Evolutionary conservation across 2,113 vertebrate genomes (phyloP), one percentile per base, ranked within the genome.

Genomic region (Macroglossus sobrinus): DNA sequence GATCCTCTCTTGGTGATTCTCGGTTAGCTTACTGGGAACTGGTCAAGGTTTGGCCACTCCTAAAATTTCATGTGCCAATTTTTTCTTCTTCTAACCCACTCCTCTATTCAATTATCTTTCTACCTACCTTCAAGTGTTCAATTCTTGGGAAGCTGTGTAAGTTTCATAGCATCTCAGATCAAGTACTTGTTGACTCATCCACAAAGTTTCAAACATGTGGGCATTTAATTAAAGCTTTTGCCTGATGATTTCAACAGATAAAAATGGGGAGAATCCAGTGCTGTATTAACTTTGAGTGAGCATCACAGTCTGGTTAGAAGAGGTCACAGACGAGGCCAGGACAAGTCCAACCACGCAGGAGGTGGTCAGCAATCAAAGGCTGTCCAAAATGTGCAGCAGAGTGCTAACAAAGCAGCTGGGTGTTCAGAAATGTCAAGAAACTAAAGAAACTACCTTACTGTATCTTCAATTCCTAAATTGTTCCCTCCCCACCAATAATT

Each of bases 211-310:
- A 81, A 96, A 97, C 82, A 97, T 86, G 89, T 95, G 95, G 90
- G 61, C 75, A 97, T 95, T 92, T 84, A 95, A 94, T 97, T 95
- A 95, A 91, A 86, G 40, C 50, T 76, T 82, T 47, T 68, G 84
- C 90, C 59, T 80, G 79, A 96, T 96, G 81, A 97, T 55, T 95
- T 97, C 95, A 95, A 50, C 93, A 96, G 82, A 95, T 85, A 96
- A 96, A 95, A 93, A 95, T 64, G 71, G 43, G 81, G 64, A 91
- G 40, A 84, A 94, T 84, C 66, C 71, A 7, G 26, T 61, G 71
- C 53, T 66, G 59, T 30, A 40, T 59, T 66, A 92, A 84, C 68
- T 88, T 90, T 35, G 11, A 89, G 71, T n/a, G n/a, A 94, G 68
- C 87, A 86, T 71, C 50, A 59, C 38, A 45, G 43, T 76, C 47